Evolutionary conservation across 2,797 vertebrate genomes (phyloP).

Genomic region (Pangasius larnaudii): DNA sequence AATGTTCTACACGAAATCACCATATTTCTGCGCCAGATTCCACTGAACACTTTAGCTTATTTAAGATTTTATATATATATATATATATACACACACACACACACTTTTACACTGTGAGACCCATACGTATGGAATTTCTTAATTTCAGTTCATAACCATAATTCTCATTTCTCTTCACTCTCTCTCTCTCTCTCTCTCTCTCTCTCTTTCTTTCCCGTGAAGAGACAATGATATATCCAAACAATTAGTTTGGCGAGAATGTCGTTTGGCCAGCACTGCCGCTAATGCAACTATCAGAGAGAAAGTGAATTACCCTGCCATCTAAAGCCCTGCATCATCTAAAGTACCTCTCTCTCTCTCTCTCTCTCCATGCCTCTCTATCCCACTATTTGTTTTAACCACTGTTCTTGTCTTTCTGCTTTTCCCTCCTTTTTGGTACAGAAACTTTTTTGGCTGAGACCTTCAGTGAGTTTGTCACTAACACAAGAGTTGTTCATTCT

Average conservation of each 20-base stretch:
- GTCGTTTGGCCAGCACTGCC: conserved; percentile 43
- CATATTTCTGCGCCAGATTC: neutral
- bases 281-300: conserved; percentile 51
- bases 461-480: conserved; percentile 53
- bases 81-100: too few relatives aligned
- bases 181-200: conserved; percentile 1
- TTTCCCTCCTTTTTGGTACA: conserved; percentile 11
- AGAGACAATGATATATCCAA: conserved; percentile 22
- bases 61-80: neutral
- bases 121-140: neutral
- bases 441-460: conserved; percentile 51
- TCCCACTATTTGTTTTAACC: neutral
- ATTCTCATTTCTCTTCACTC: neutral
- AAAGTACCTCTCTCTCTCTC: neutral
- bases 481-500: conserved; percentile 54
- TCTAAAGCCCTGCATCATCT: conserved; percentile 32
- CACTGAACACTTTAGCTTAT: neutral
- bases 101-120: neutral
- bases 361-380: neutral
- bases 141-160: neutral
- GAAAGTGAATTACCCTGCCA: conserved; percentile 50
- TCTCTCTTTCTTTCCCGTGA: conserved; percentile 1
- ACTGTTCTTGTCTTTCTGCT: neutral
- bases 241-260: conserved; percentile 53
- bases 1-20: neutral